Conservation (phyloP, 2,888 invertebrate species). For the Drosophila buzzatii region DNA sequence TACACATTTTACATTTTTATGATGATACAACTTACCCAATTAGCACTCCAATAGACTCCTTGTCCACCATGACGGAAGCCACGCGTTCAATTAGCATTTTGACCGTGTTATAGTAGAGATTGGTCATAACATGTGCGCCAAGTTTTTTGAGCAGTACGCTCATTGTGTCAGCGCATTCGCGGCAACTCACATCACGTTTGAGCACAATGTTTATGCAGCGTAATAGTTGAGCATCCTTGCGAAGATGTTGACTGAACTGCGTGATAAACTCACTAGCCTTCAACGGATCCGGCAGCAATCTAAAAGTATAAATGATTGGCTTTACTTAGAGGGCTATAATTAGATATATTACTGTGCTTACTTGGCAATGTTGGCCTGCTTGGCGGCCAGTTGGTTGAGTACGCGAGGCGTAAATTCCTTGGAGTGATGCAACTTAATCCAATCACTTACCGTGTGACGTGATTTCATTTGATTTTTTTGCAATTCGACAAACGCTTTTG, state of each 20-base stretch:
- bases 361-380: constrained; percentile 86
- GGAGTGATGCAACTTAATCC: constrained; percentile 92
- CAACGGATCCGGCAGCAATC: constrained; percentile 95
- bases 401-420: constrained; percentile 89
- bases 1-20: too few species aligned
- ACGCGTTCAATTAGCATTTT: constrained; percentile 97
- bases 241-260: constrained; percentile 92
- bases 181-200: constrained; percentile 95
- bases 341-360: constrained; percentile 30
- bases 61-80: constrained; percentile 98
- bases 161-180: constrained; percentile 96
- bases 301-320: constrained; percentile 69
- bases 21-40: constrained; percentile 85
- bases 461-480: constrained; percentile 95
- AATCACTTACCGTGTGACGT: constrained; percentile 93
- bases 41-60: constrained; percentile 92
- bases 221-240: constrained; percentile 89
- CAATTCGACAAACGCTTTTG: constrained; percentile 96
- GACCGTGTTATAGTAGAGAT: constrained; percentile 97
- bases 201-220: constrained; percentile 95
- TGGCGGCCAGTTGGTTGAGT: constrained; percentile 90
- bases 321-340: not conserved
- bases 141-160: constrained; percentile 94
- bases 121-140: constrained; percentile 97
- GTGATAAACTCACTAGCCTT: constrained; percentile 95